A percentile compares a stretch with the other conserved stretches of the same genome.
These are phyloP conservation scores for Malurus splendens DNA, from an alignment of 2,797 vertebrate genomes.

Conservation along the genomic window DNA sequence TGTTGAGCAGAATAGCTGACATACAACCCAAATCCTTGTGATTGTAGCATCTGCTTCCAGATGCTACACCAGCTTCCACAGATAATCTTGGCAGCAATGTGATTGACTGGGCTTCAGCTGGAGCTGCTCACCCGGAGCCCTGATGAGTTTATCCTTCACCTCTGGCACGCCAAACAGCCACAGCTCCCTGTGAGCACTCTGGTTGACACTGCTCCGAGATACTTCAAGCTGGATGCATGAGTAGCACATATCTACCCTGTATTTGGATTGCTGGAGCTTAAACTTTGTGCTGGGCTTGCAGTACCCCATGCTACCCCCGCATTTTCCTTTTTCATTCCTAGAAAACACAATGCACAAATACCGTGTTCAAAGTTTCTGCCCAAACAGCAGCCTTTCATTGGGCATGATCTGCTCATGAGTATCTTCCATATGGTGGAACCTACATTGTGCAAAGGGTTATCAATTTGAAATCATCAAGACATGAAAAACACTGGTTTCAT, in stretches of 20 bases:
- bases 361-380: not conserved
- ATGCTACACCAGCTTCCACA: not conserved
- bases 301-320: not conserved
- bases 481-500: not conserved
- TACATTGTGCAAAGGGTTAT: not conserved
- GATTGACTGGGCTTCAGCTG: not conserved
- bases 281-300: not conserved
- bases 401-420: not conserved
- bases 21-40: not conserved
- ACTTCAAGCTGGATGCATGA: not conserved
- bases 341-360: not conserved
- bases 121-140: not conserved
- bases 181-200: not conserved
- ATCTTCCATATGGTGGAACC: not conserved
- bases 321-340: not conserved
- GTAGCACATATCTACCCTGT: not conserved
- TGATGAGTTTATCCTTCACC: not conserved
- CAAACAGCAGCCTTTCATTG: not conserved
- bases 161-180: not conserved
- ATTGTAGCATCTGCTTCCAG: not conserved
- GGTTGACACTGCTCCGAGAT: rapidly evolving
- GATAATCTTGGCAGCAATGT: not conserved
- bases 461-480: not conserved
- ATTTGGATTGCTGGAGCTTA: not conserved
- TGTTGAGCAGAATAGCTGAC: not conserved